Evolutionary conservation across 2,797 vertebrate species (phyloP).

Genomic region (Diplodus puntazzo): DNA sequence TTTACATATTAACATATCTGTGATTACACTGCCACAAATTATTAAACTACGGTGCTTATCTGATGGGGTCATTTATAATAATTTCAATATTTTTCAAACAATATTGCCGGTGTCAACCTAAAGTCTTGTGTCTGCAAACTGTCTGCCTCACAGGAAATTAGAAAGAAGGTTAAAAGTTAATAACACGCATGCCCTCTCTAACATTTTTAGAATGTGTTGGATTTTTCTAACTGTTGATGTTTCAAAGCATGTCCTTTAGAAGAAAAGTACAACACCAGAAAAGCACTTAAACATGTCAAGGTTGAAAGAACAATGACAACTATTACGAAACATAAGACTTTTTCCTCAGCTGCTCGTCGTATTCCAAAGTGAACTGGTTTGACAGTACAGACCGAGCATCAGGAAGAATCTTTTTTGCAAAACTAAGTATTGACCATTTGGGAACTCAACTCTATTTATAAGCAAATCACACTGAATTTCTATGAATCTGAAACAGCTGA

Average conservation of each 20-base stretch:
- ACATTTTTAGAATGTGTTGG: slow-evolving; percentile 16
- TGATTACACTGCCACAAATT: slow-evolving; percentile 21
- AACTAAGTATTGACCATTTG: neutral
- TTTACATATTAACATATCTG: slow-evolving; percentile 34
- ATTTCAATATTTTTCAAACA: slow-evolving; percentile 20
- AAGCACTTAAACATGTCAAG: neutral
- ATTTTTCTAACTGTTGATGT: neutral
- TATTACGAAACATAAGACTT: too few species aligned
- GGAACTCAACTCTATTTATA: slow-evolving; percentile 38
- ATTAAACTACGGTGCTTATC: slow-evolving; percentile 42
- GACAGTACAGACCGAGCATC: neutral
- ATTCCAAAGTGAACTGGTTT: neutral
- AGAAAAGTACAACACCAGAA: neutral
- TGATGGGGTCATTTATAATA: slow-evolving; percentile 35
- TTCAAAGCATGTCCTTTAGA: neutral
- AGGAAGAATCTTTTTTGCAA: neutral
- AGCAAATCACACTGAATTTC: slow-evolving; percentile 46
- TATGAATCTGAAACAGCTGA: slow-evolving; percentile 60
- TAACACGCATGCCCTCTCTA: slow-evolving; percentile 7
- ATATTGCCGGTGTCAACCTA: slow-evolving; percentile 13
- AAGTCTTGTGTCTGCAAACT: slow-evolving; percentile 17
- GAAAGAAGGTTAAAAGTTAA: slow-evolving; percentile 13
- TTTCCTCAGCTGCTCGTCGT: neutral
- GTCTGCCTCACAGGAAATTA: slow-evolving; percentile 38
- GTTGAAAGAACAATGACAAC: neutral